A percentile compares a stretch with the other conserved stretches of the same genome.
phyloP scores from a whole-genome alignment of 2,888 invertebrate genomes.

The Rhyacophila evoluta region DNA sequence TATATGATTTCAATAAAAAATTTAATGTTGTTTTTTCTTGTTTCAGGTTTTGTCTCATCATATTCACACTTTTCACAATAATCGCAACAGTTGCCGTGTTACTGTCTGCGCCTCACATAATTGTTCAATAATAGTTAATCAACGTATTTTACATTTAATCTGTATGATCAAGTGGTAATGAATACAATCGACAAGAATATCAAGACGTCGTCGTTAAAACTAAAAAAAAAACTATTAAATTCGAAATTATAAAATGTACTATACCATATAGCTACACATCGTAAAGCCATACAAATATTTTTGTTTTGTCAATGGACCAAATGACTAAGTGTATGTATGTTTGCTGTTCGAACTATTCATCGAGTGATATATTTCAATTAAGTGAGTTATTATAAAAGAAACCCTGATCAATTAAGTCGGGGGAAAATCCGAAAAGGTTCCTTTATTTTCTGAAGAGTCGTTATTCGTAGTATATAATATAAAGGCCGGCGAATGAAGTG shows the following conservation, averaged over 20 bases:
- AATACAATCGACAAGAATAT: constrained; percentile 7
- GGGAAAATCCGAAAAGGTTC: constrained; percentile 41
- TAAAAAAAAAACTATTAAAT: not conserved
- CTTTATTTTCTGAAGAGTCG: constrained; percentile 50
- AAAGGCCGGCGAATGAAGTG: constrained; percentile 43
- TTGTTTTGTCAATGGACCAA: constrained; percentile 30
- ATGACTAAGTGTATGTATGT: constrained; percentile 15
- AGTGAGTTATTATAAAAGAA: constrained; percentile 44
- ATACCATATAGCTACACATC: not conserved
- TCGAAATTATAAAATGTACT: not conserved
- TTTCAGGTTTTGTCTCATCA: constrained; percentile 90
- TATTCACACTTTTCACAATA: constrained; percentile 94
- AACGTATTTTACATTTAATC: constrained; percentile 36
- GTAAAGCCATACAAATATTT: constrained; percentile 14
- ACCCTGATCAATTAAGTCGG: constrained; percentile 39
- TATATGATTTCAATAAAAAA: no score
- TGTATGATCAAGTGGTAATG: constrained; percentile 34
- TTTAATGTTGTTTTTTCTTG: constrained; percentile 49
- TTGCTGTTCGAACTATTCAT: constrained; percentile 12
- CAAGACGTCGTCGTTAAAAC: not conserved
- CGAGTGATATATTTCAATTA: constrained; percentile 40
- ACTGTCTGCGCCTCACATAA: constrained; percentile 93
- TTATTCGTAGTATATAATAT: constrained; percentile 39
- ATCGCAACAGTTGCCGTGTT: constrained; percentile 93
- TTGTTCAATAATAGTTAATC: constrained; percentile 80